Percentiles rank a stretch among this genome's conserved stretches.
phyloP scores from a whole-genome alignment of 2,113 vertebrate genomes.

The Chaetodon auriga region DNA sequence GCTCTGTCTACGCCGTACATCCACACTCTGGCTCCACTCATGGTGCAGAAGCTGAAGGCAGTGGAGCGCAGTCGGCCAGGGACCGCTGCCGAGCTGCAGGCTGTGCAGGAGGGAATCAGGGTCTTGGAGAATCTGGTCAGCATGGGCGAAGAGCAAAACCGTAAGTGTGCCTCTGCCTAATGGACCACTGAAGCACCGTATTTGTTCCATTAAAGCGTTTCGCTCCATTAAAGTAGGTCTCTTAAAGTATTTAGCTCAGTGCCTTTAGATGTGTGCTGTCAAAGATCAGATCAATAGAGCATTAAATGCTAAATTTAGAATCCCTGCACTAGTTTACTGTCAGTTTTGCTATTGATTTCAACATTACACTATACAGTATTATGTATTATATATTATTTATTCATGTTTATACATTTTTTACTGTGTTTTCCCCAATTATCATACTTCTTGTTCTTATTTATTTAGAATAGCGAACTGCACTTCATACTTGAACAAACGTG shows the following conservation, averaged over 20 bases:
- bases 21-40: slow-evolving; percentile 92
- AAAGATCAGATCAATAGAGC: slow-evolving; percentile 19
- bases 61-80: slow-evolving; percentile 89
- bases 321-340: slow-evolving; percentile 24
- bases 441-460: no score
- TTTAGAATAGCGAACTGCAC: not conserved
- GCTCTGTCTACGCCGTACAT: slow-evolving; percentile 96
- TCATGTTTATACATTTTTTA: not conserved
- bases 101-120: slow-evolving; percentile 95
- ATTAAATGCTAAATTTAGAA: slow-evolving; percentile 54
- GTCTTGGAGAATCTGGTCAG: slow-evolving; percentile 95
- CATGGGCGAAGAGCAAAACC: slow-evolving; percentile 95
- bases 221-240: slow-evolving; percentile 40
- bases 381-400: not conserved
- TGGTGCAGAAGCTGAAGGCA: slow-evolving; percentile 96
- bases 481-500: not conserved
- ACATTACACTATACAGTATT: not conserved
- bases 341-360: slow-evolving; percentile 33
- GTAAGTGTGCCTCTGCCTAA: slow-evolving; percentile 85
- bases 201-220: slow-evolving; percentile 43
- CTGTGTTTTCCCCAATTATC: not conserved
- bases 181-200: slow-evolving; percentile 31
- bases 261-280: slow-evolving; percentile 31
- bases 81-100: slow-evolving; percentile 90
- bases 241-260: slow-evolving; percentile 40